A percentile compares a stretch with the other conserved stretches of the same genome.
phyloP scores from a whole-genome alignment of 2,113 vertebrate genomes.

The human region DNA sequence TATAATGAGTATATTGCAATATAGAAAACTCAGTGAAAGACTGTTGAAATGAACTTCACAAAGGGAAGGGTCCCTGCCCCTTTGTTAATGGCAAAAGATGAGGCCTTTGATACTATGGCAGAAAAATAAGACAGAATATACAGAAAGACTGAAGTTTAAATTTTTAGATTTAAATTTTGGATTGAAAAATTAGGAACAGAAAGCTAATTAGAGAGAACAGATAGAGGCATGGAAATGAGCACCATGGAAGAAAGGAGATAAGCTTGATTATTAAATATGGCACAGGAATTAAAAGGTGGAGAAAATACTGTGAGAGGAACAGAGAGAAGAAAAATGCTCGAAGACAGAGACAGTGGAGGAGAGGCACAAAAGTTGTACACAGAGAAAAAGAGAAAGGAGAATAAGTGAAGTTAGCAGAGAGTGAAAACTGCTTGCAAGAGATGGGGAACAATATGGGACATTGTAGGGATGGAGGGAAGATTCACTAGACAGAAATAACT shows the following conservation, averaged over 20 bases:
- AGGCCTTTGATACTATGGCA: neutral
- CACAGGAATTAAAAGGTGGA: neutral
- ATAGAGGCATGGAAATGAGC: neutral
- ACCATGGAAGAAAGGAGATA: neutral
- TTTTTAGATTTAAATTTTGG: conserved; percentile 8
- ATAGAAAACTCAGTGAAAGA: neutral
- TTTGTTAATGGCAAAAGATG: neutral
- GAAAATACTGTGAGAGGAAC: neutral
- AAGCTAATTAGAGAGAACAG: neutral
- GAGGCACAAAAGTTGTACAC: neutral
- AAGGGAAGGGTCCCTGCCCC: neutral
- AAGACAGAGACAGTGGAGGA: neutral
- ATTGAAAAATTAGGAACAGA: neutral
- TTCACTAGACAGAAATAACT: neutral
- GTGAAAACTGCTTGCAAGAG: neutral
- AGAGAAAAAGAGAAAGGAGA: neutral
- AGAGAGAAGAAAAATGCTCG: neutral
- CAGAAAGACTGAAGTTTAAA: neutral
- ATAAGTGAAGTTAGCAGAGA: neutral
- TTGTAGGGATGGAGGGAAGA: neutral
- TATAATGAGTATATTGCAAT: neutral
- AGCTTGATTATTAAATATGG: neutral
- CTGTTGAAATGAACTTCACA: neutral
- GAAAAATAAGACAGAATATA: neutral
- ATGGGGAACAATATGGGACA: neutral